A percentile compares a stretch with the other conserved stretches of the same genome.
phyloP scores from a whole-genome alignment of 2,797 vertebrate species.

The Rhinoraja longicauda region DNA sequence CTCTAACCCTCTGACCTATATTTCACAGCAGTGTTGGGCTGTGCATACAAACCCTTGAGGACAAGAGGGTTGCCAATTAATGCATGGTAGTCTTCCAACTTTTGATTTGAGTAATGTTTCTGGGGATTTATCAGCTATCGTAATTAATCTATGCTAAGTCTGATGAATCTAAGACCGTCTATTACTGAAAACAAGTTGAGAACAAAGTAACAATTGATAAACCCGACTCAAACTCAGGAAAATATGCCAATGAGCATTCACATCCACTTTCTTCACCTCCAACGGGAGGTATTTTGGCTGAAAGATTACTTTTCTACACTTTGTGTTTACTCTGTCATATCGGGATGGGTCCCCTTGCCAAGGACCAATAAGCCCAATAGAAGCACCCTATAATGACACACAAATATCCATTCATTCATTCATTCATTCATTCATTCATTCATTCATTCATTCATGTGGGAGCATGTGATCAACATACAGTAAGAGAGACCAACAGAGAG shows the following conservation, averaged over 20 bases:
- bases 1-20: background rate
- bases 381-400: background rate
- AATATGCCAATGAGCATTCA: background rate
- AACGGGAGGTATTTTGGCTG: background rate
- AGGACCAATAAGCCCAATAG: background rate
- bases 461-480: background rate
- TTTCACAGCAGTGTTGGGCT: background rate
- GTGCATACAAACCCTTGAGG: background rate
- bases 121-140: background rate
- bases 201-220: background rate
- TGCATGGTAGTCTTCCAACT: background rate
- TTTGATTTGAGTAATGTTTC: background rate
- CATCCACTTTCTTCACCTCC: background rate
- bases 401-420: no score
- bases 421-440: no score
- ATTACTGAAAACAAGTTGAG: no score
- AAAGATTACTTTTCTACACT: background rate
- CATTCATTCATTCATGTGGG: no score
- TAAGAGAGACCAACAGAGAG: background rate
- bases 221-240: background rate
- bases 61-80: background rate
- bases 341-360: background rate
- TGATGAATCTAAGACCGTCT: no score
- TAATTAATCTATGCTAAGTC: no score
- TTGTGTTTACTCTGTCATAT: background rate